phyloP scores from a whole-genome alignment of 2,113 vertebrate species.

The Speoplatyrhinus poulsoni region DNA sequence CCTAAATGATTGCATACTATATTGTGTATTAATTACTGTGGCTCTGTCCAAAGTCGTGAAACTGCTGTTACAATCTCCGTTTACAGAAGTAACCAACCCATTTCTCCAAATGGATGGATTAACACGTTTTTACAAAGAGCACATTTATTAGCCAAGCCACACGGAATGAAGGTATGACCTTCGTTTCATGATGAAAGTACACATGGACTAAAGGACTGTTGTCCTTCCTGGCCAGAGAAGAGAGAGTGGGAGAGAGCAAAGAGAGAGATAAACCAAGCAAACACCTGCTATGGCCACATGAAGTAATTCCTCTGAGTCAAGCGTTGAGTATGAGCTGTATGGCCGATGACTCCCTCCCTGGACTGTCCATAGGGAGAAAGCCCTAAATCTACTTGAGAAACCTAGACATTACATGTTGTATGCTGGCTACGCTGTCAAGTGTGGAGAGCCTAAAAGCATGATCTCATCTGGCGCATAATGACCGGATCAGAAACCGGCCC shows the following conservation, averaged over 20 bases:
- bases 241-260: background rate
- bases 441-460: constrained; percentile 33
- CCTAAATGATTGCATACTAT: too few species aligned
- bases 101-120: background rate
- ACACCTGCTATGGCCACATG: constrained; percentile 17
- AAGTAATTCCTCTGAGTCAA: constrained; percentile 25
- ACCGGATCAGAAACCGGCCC: constrained; percentile 40
- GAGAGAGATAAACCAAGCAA: constrained; percentile 1
- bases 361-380: constrained; percentile 22
- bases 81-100: background rate
- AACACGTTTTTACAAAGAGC: background rate
- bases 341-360: constrained; percentile 18
- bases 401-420: constrained; percentile 35
- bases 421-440: constrained; percentile 38
- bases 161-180: background rate
- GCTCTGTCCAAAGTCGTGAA: background rate
- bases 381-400: constrained; percentile 29
- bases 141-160: background rate
- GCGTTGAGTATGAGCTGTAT: background rate
- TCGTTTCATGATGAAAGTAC: background rate
- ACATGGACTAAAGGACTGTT: background rate
- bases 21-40: background rate
- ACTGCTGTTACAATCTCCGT: background rate
- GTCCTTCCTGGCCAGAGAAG: background rate
- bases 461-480: constrained; percentile 53